phyloP scores from a whole-genome alignment of 2,888 invertebrate species.

The Ectemnius cavifrons region DNA sequence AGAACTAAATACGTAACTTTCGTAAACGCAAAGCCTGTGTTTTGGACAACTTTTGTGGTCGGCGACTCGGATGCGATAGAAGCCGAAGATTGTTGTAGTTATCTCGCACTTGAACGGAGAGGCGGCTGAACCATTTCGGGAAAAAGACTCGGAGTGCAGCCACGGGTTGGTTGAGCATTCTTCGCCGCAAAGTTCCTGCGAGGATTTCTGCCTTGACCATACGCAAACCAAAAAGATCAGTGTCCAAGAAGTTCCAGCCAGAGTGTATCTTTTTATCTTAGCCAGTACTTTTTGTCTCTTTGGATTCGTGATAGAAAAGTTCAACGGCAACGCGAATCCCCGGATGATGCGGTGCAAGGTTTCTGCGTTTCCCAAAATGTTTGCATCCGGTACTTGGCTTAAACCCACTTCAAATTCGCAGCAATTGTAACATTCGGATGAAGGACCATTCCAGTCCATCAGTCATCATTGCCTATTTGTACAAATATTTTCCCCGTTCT shows the following conservation, averaged over 20 bases:
- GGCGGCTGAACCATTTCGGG: no score
- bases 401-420: no score
- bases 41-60: no score
- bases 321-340: no score
- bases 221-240: background rate
- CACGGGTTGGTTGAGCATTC: background rate
- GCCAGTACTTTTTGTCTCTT: background rate
- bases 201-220: conserved; percentile 17
- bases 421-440: no score
- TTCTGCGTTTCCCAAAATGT: no score
- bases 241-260: conserved; percentile 10
- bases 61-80: background rate
- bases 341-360: no score
- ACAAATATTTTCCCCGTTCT: no score
- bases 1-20: background rate
- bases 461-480: no score
- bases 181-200: conserved; percentile 15
- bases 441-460: no score
- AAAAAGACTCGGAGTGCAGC: background rate
- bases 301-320: background rate
- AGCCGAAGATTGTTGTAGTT: background rate
- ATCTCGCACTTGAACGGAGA: background rate
- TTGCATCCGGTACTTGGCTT: no score
- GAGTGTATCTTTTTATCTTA: conserved; percentile 5
- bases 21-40: background rate